Evolutionary conservation across 2,888 invertebrate genomes (phyloP).

Genomic region (Zeuzera pyrina): DNA sequence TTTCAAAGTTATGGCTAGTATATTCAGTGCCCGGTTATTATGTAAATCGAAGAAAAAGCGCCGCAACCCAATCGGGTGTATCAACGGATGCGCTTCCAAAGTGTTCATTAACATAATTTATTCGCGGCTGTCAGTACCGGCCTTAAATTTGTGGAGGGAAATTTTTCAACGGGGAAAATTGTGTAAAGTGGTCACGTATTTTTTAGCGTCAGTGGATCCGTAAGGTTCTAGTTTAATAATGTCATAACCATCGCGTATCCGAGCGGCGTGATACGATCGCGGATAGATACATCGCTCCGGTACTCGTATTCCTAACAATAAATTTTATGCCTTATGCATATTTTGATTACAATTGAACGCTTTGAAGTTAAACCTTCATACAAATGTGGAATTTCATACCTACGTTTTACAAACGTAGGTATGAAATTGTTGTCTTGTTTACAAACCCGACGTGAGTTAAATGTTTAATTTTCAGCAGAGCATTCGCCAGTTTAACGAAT

Average conservation of each 20-base stretch:
- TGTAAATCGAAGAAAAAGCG: constrained; percentile 53
- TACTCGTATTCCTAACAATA: constrained; percentile 46
- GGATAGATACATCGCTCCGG: constrained; percentile 43
- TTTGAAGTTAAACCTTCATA: no score
- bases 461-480: no score
- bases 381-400: constrained; percentile 39
- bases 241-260: constrained; percentile 52
- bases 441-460: no score
- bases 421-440: not conserved
- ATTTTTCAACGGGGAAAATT: constrained; percentile 58
- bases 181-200: constrained; percentile 66
- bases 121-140: constrained; percentile 64
- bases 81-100: constrained; percentile 65
- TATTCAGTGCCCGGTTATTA: constrained; percentile 35
- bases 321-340: constrained; percentile 54
- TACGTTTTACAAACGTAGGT: constrained; percentile 27
- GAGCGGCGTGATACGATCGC: constrained; percentile 45
- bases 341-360: constrained; percentile 38
- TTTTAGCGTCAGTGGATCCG: constrained; percentile 50
- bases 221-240: constrained; percentile 55
- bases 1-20: no score
- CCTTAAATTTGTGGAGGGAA: constrained; percentile 63
- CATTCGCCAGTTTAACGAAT: no score
- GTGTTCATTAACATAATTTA: constrained; percentile 70
- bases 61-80: constrained; percentile 43